phyloP scores from a whole-genome alignment of 2,888 invertebrate genomes.

The Nephrocerus scutellatus region DNA sequence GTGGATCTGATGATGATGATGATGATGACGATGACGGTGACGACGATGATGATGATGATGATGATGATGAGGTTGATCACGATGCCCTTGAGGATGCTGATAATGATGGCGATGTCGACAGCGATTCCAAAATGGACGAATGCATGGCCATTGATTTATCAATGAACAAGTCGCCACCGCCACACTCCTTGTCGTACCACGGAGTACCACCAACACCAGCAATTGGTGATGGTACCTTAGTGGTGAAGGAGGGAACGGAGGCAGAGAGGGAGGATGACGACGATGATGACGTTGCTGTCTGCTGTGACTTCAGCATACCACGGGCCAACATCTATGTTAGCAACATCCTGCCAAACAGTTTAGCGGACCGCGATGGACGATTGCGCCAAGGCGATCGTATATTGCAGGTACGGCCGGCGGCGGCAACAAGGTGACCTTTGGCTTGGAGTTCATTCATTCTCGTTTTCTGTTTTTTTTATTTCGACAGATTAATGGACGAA shows the following conservation, averaged over 20 bases:
- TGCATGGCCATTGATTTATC: no score
- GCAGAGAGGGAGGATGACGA: conserved; percentile 1
- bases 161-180: no score
- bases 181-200: no score
- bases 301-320: conserved; percentile 46
- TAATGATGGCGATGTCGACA: no score
- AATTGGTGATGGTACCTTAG: no score
- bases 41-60: neutral
- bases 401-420: conserved; percentile 46
- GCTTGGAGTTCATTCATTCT: neutral
- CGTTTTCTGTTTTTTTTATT: neutral
- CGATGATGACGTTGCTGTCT: no score
- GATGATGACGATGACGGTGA: neutral
- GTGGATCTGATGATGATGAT: conserved; percentile 12
- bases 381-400: conserved; percentile 54
- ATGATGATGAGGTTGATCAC: conserved; percentile 39
- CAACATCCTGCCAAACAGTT: conserved; percentile 53
- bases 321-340: conserved; percentile 59
- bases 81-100: conserved; percentile 48
- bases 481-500: conserved; percentile 51
- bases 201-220: no score
- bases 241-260: no score
- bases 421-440: conserved; percentile 12
- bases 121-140: no score
- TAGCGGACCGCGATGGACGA: conserved; percentile 52